Conservation (phyloP, 2,797 vertebrate genomes). For the Alectoris magna region DNA sequence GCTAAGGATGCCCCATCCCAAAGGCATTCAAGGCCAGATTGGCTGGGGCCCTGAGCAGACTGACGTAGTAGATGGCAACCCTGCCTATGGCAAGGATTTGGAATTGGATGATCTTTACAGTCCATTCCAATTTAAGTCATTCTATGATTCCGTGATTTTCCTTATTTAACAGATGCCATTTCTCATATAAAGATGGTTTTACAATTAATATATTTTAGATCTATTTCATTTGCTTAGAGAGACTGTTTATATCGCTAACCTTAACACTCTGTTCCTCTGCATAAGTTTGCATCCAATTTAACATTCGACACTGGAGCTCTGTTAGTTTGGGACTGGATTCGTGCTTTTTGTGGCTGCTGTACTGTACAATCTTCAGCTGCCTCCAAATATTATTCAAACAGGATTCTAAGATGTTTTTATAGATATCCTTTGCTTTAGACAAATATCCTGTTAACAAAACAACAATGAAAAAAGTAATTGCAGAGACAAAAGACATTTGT, state of each 20-base stretch:
- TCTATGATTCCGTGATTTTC: background rate
- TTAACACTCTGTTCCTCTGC: conserved; percentile 59
- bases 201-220: background rate
- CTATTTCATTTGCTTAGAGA: background rate
- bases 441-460: conserved; percentile 85
- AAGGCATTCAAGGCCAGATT: no score
- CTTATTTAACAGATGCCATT: background rate
- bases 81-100: no score
- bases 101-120: background rate
- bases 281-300: conserved; percentile 76
- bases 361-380: conserved; percentile 86
- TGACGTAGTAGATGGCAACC: no score
- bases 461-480: conserved; percentile 25
- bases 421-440: conserved; percentile 79
- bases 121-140: background rate
- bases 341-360: conserved; percentile 80
- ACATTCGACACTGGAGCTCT: conserved; percentile 82
- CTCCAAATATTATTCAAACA: conserved; percentile 84
- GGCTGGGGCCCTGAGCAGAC: no score
- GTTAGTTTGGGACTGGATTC: conserved; percentile 85
- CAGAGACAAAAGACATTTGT: background rate
- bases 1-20: no score
- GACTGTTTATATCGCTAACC: conserved; percentile 64
- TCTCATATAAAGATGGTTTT: background rate
- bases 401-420: conserved; percentile 77